phyloP scores from a whole-genome alignment of 2,888 invertebrate species.

The Biston betularia region DNA sequence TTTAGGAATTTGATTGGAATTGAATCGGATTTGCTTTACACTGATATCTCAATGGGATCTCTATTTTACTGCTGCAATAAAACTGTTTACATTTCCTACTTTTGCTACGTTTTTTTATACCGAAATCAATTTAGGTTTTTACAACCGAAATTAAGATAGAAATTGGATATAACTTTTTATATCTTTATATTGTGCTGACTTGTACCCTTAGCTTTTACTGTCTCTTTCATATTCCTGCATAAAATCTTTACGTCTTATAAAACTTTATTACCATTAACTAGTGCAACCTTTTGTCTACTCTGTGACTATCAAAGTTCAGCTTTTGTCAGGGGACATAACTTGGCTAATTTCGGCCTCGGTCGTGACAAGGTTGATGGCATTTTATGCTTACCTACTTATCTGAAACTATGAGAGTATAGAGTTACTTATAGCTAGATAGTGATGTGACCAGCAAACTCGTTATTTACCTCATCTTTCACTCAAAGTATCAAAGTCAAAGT shows the following conservation, averaged over 20 bases:
- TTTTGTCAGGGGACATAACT: slow-evolving; percentile 37
- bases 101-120: slow-evolving; percentile 46
- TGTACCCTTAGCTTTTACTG: slow-evolving; percentile 31
- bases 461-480: no score
- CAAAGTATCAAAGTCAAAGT: no score
- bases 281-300: slow-evolving; percentile 36
- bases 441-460: background rate
- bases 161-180: slow-evolving; percentile 40
- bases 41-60: slow-evolving; percentile 43
- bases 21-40: slow-evolving; percentile 57
- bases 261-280: slow-evolving; percentile 33
- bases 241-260: slow-evolving; percentile 40
- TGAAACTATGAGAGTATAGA: background rate
- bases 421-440: background rate
- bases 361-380: slow-evolving; percentile 32
- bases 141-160: slow-evolving; percentile 47
- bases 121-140: slow-evolving; percentile 44
- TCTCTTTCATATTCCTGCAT: slow-evolving; percentile 30
- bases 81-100: slow-evolving; percentile 49
- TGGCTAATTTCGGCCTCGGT: slow-evolving; percentile 29
- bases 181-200: slow-evolving; percentile 33
- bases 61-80: slow-evolving; percentile 50
- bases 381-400: slow-evolving; percentile 17
- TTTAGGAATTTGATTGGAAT: slow-evolving; percentile 59
- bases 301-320: slow-evolving; percentile 37